Conservation (phyloP, 2,113 vertebrate species). For the Corydoras sp. region DNA sequence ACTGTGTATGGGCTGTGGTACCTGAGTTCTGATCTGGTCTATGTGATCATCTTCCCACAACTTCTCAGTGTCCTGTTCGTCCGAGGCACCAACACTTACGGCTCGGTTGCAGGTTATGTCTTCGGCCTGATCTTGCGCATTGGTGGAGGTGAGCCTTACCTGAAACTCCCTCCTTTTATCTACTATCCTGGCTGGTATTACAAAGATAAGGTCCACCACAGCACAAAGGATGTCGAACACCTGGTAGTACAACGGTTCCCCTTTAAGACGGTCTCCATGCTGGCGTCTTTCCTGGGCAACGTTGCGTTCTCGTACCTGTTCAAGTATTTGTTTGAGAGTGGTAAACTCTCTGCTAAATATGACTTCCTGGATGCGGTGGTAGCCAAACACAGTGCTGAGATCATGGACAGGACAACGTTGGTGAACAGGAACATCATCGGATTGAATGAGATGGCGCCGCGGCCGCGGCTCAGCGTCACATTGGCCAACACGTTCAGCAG, state of each 20-base stretch:
- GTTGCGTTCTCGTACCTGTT: constrained; percentile 82
- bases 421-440: constrained; percentile 90
- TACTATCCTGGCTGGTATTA: constrained; percentile 81
- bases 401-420: constrained; percentile 95
- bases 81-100: constrained; percentile 94
- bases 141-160: constrained; percentile 90
- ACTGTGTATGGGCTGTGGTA: constrained; percentile 97
- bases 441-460: constrained; percentile 84
- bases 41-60: constrained; percentile 98
- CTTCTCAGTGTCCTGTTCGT: constrained; percentile 90
- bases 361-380: constrained; percentile 93
- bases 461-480: constrained; percentile 81
- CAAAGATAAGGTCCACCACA: constrained; percentile 51
- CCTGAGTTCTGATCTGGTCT: constrained; percentile 95
- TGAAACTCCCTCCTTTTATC: constrained; percentile 86
- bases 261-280: constrained; percentile 90
- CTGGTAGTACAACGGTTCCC: constrained; percentile 85
- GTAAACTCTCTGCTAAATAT: constrained; percentile 84
- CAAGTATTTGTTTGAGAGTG: constrained; percentile 96
- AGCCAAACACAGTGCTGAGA: constrained; percentile 87
- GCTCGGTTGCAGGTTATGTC: constrained; percentile 84
- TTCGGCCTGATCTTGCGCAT: constrained; percentile 86
- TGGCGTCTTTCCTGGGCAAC: constrained; percentile 84
- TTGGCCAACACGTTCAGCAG: constrained; percentile 85
- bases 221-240: constrained; percentile 60